These are phyloP conservation scores for Chaenodraco wilsoni DNA, from an alignment of 2,797 vertebrate species.

Conservation along the genomic window DNA sequence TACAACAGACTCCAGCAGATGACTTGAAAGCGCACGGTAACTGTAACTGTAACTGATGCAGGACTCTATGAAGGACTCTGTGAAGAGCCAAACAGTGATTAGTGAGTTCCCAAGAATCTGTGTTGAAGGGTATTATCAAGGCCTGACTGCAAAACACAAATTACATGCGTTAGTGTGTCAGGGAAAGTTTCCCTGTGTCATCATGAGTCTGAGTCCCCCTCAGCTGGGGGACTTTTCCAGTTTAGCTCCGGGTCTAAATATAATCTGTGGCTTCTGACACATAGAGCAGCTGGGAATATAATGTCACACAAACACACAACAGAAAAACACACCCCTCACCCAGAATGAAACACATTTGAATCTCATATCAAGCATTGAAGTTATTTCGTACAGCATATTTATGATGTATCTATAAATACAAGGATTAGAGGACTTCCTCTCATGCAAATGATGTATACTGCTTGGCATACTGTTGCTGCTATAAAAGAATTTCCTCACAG, in stretches of 20 bases:
- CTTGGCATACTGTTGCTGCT: background rate
- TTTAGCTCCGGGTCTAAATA: constrained; percentile 65
- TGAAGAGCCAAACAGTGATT: constrained; percentile 29
- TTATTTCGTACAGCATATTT: background rate
- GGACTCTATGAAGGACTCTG: background rate
- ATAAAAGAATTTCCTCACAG: too few relatives aligned
- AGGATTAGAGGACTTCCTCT: background rate
- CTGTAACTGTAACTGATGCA: background rate
- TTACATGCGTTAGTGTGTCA: constrained; percentile 17
- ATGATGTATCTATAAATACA: background rate
- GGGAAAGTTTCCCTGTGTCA: constrained; percentile 21
- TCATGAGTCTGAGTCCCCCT: constrained; percentile 28
- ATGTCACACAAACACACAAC: constrained; percentile 17
- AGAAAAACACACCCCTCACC: constrained; percentile 14
- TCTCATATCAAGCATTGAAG: background rate
- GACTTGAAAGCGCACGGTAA: background rate
- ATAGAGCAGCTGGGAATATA: constrained; percentile 59
- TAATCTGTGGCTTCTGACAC: constrained; percentile 51
- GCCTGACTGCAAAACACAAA: constrained; percentile 31
- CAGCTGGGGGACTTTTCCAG: constrained; percentile 58
- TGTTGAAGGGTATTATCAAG: constrained; percentile 25
- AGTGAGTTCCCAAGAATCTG: constrained; percentile 16
- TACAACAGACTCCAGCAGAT: background rate
- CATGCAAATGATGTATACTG: background rate
- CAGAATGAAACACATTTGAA: background rate